Percentiles rank a stretch among this genome's conserved stretches.
These are phyloP conservation scores for Perca schrenkii DNA, from an alignment of 2,113 vertebrate genomes.

Conservation along the genomic window DNA sequence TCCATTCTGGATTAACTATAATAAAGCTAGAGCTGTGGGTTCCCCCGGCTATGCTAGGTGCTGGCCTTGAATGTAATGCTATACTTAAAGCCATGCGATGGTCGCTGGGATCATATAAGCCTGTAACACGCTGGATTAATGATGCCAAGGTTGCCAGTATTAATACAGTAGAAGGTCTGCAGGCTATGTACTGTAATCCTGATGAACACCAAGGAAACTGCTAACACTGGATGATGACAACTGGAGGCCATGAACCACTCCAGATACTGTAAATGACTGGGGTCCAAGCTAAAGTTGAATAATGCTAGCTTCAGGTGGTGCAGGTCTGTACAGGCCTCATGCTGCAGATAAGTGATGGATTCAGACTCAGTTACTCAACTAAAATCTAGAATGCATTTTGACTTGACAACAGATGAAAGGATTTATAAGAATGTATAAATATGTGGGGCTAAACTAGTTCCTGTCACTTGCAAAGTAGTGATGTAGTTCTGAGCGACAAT, in stretches of 20 bases:
- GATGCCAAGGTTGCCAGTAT: constrained; percentile 67
- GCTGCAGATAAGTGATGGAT: constrained; percentile 45
- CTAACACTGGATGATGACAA: constrained; percentile 62
- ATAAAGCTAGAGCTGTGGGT: constrained; percentile 44
- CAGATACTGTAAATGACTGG: constrained; percentile 47
- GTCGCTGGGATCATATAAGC: constrained; percentile 67
- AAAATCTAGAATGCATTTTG: constrained; percentile 21
- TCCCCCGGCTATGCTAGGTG: constrained; percentile 48
- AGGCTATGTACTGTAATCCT: constrained; percentile 59
- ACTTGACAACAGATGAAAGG: constrained; percentile 12
- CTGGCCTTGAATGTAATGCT: constrained; percentile 58
- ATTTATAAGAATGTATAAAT: constrained; percentile 15
- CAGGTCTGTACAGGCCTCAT: constrained; percentile 27
- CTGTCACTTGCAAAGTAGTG: constrained; percentile 4
- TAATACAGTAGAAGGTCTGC: constrained; percentile 56
- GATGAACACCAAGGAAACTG: constrained; percentile 55
- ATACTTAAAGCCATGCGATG: constrained; percentile 51
- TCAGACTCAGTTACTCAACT: constrained; percentile 24
- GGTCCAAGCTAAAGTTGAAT: constrained; percentile 58
- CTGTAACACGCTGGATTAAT: constrained; percentile 77
- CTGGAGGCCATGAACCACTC: constrained; percentile 54
- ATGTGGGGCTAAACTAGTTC: neutral
- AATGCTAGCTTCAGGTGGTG: constrained; percentile 61
- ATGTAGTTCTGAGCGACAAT: neutral
- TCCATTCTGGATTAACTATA: constrained; percentile 52